phyloP scores from a whole-genome alignment of 2,888 invertebrate genomes.

The Philereme transversata region DNA sequence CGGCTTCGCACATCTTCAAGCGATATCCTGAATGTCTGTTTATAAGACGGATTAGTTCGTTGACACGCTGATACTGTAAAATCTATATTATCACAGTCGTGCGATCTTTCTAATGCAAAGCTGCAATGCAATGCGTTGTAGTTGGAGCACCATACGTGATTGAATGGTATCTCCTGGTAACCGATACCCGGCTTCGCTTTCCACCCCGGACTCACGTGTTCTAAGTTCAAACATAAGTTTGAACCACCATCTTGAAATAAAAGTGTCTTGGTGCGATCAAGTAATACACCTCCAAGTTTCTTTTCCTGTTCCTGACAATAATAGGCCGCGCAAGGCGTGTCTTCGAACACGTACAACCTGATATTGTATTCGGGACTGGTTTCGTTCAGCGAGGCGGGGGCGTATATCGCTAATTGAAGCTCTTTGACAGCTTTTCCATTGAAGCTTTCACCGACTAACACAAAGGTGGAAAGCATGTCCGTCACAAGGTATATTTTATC shows the following conservation, averaged over 20 bases:
- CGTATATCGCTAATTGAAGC: constrained; percentile 94
- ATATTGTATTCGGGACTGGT: constrained; percentile 91
- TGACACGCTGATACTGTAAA: constrained; percentile 77
- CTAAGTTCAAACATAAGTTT: constrained; percentile 94
- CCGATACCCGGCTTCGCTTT: constrained; percentile 93
- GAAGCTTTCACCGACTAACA: constrained; percentile 94
- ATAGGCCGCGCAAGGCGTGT: constrained; percentile 96
- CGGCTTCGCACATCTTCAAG: constrained; percentile 74
- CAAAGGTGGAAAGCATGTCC: constrained; percentile 95
- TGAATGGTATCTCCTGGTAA: constrained; percentile 94
- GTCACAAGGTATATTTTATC: constrained; percentile 95
- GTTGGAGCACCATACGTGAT: constrained; percentile 94
- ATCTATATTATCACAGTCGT: constrained; percentile 80
- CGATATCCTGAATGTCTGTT: constrained; percentile 78
- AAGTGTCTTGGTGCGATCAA: constrained; percentile 95
- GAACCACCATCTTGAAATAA: constrained; percentile 95
- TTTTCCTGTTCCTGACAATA: constrained; percentile 91
- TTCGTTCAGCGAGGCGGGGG: constrained; percentile 88
- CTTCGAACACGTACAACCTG: constrained; percentile 96
- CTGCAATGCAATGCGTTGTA: constrained; percentile 95
- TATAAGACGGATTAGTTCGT: constrained; percentile 77
- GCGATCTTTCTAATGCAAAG: constrained; percentile 91
- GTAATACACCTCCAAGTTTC: constrained; percentile 92
- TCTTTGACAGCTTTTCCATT: constrained; percentile 89
- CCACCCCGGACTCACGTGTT: constrained; percentile 95